phyloP scores from a whole-genome alignment of 2,113 vertebrate species.

The Poeciliopsis prolifica region DNA sequence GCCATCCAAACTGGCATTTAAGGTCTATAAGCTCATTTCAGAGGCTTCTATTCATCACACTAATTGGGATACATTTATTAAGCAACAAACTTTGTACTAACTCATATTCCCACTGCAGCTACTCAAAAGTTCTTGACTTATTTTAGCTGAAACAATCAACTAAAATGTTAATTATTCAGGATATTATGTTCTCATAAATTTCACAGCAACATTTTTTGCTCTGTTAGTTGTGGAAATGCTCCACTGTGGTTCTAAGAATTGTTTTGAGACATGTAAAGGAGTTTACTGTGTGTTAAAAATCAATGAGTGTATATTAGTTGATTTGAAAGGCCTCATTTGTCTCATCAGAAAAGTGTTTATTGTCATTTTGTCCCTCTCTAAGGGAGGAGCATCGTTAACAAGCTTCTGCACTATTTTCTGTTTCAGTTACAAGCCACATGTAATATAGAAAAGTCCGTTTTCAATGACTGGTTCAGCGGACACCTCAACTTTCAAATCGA shows the following conservation, averaged over 20 bases:
- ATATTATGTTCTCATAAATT: background rate
- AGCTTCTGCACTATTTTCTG: background rate
- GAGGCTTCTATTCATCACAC: too few relatives aligned
- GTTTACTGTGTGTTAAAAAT: too few relatives aligned
- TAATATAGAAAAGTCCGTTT: constrained; percentile 89
- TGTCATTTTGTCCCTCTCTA: too few relatives aligned
- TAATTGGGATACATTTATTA: background rate
- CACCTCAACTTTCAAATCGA: constrained; percentile 97
- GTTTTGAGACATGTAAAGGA: too few relatives aligned
- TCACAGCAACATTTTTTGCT: too few relatives aligned
- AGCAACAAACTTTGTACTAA: background rate
- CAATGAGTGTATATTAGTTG: too few relatives aligned
- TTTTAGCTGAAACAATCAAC: background rate
- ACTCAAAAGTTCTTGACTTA: background rate
- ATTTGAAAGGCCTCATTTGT: too few relatives aligned
- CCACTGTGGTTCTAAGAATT: too few relatives aligned
- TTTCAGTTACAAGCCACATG: constrained; percentile 89
- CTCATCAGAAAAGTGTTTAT: too few relatives aligned
- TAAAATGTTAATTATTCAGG: background rate
- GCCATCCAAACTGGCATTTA: too few relatives aligned
- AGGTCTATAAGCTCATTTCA: too few relatives aligned
- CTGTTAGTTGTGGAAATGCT: too few relatives aligned
- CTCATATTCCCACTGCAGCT: background rate
- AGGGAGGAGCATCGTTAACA: background rate
- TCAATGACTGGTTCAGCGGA: constrained; percentile 96